These are phyloP conservation scores for Poecilia velifera DNA, from an alignment of 2,797 vertebrate species.

Conservation along the genomic window DNA sequence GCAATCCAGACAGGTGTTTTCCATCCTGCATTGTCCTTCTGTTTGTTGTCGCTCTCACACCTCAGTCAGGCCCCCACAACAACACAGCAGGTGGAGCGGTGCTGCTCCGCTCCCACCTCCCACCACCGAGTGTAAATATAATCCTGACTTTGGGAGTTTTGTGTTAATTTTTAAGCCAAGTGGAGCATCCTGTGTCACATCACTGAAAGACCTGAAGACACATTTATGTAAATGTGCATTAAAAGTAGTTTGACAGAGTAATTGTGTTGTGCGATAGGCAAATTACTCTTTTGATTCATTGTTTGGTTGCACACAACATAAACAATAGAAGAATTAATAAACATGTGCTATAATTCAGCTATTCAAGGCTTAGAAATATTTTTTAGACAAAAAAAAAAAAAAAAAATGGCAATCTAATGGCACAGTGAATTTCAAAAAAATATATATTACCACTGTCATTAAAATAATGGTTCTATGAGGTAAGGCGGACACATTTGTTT, in stretches of 20 bases:
- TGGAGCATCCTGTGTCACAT: slow-evolving; percentile 4
- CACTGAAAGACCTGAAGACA: not conserved
- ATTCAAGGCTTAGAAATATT: too few species aligned
- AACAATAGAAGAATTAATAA: too few species aligned
- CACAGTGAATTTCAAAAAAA: not conserved
- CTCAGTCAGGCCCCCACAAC: slow-evolving; percentile 42
- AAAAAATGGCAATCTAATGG: not conserved
- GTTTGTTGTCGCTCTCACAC: slow-evolving; percentile 45
- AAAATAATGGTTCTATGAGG: not conserved
- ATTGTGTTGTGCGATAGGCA: not conserved
- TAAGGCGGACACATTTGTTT: not conserved
- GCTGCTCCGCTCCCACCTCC: slow-evolving; percentile 34
- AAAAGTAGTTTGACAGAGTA: not conserved
- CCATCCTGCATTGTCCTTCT: slow-evolving; percentile 43
- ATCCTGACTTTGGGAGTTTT: slow-evolving; percentile 42
- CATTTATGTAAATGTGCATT: not conserved
- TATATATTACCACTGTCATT: not conserved
- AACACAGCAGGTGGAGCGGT: slow-evolving; percentile 48
- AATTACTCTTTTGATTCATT: not conserved
- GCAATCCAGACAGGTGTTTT: slow-evolving; percentile 62
- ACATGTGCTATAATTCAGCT: too few species aligned
- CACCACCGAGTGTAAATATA: slow-evolving; percentile 55
- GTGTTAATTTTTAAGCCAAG: slow-evolving; percentile 31
- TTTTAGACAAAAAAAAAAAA: not conserved
- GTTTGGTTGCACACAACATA: not conserved